Conservation (phyloP, 2,113 vertebrate species). For the Phycodurus eques region DNA sequence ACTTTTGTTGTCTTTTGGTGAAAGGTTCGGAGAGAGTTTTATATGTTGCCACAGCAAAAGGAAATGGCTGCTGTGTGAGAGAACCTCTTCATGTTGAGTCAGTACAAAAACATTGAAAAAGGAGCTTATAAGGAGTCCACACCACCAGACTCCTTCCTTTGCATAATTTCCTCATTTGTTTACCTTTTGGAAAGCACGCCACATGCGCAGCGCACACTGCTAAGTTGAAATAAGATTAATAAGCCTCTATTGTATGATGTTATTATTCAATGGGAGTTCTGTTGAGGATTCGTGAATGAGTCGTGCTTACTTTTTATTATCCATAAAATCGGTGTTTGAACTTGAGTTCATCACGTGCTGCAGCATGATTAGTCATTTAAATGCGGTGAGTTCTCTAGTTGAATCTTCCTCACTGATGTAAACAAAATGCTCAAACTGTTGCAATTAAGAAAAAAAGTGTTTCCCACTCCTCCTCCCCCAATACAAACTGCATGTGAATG, state of each 20-base stretch:
- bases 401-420: constrained; percentile 17
- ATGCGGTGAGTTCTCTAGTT: constrained; percentile 7
- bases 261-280: constrained; percentile 10
- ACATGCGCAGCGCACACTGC: neutral
- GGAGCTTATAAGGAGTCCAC: neutral
- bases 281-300: neutral
- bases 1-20: neutral
- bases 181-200: neutral
- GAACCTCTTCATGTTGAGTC: constrained; percentile 15
- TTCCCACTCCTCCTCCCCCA: neutral
- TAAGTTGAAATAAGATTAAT: neutral
- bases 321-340: constrained; percentile 38
- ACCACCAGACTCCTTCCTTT: neutral
- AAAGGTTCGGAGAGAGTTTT: constrained; percentile 18
- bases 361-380: too few species aligned
- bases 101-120: neutral
- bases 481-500: constrained; percentile 13
- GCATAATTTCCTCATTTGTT: neutral
- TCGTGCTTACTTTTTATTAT: constrained; percentile 30
- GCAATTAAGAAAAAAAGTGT: neutral
- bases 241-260: neutral
- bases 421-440: neutral
- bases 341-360: constrained; percentile 44
- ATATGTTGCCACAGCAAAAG: constrained; percentile 19
- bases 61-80: constrained; percentile 10